Evolutionary conservation across 2,113 vertebrate species (phyloP).

Genomic region (Isichthys henryi): DNA sequence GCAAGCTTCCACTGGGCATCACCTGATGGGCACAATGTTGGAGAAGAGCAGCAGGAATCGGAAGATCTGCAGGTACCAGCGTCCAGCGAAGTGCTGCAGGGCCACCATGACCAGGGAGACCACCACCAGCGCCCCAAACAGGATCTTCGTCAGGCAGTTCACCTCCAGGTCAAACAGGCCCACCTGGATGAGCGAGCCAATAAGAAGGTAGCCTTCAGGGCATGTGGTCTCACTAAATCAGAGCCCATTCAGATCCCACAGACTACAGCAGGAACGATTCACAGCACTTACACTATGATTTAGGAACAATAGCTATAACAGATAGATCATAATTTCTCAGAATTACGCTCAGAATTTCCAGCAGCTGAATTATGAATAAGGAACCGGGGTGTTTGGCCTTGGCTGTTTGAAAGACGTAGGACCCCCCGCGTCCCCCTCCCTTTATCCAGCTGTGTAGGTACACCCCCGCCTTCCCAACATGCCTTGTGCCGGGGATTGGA

Average conservation of each 20-base stretch:
- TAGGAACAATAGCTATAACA: neutral
- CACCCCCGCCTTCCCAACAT: constrained; percentile 23
- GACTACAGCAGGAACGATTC: neutral
- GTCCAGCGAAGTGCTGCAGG: constrained; percentile 89
- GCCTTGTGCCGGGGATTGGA: constrained; percentile 95
- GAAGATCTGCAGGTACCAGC: constrained; percentile 97
- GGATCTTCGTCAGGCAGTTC: constrained; percentile 94
- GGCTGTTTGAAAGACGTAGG: no score
- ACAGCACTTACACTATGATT: neutral
- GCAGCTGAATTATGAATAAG: no score
- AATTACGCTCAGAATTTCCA: no score
- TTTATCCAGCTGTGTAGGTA: neutral
- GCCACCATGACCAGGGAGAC: constrained; percentile 96
- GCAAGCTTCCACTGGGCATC: neutral
- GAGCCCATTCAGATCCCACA: neutral
- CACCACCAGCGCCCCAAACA: constrained; percentile 85
- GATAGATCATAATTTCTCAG: neutral
- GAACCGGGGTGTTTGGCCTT: no score
- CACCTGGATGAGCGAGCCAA: constrained; percentile 60
- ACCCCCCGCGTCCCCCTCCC: no score
- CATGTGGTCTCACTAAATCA: neutral
- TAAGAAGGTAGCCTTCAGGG: neutral
- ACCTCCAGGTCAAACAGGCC: constrained; percentile 95
- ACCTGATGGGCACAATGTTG: constrained; percentile 97
- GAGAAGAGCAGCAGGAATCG: constrained; percentile 92